Evolutionary conservation across 2,113 vertebrate species (phyloP).

Genomic region (Elachura formosa): DNA sequence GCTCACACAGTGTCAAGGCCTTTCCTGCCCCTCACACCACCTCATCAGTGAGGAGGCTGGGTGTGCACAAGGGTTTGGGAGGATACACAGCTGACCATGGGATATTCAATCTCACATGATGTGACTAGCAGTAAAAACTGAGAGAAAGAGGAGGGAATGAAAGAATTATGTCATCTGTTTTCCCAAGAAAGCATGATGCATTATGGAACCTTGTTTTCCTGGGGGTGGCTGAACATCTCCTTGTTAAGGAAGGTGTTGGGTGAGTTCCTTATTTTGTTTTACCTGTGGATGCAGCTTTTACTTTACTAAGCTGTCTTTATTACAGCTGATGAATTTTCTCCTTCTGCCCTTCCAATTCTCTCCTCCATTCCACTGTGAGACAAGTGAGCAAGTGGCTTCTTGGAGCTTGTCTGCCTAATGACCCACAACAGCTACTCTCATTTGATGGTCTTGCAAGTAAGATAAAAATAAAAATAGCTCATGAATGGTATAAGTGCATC

Average conservation of each 20-base stretch:
- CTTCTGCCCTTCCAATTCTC: background rate
- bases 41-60: rapidly evolving
- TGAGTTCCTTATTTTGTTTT: background rate
- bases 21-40: background rate
- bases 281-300: background rate
- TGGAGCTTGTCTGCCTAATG: background rate
- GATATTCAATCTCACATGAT: background rate
- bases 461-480: background rate
- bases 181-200: rapidly evolving
- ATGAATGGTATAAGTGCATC: background rate
- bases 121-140: background rate
- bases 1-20: rapidly evolving
- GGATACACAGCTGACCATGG: background rate
- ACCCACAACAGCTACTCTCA: background rate
- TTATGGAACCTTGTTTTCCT: background rate
- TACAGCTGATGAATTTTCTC: background rate
- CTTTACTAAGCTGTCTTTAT: background rate
- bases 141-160: background rate
- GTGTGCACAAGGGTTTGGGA: background rate
- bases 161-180: background rate
- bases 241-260: background rate
- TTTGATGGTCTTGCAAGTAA: background rate
- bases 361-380: background rate
- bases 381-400: rapidly evolving
- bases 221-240: background rate